Evolutionary conservation across 2,113 vertebrate genomes (phyloP), one percentile per base, ranked within the genome.

Genomic region (Cebidichthys violaceus): DNA sequence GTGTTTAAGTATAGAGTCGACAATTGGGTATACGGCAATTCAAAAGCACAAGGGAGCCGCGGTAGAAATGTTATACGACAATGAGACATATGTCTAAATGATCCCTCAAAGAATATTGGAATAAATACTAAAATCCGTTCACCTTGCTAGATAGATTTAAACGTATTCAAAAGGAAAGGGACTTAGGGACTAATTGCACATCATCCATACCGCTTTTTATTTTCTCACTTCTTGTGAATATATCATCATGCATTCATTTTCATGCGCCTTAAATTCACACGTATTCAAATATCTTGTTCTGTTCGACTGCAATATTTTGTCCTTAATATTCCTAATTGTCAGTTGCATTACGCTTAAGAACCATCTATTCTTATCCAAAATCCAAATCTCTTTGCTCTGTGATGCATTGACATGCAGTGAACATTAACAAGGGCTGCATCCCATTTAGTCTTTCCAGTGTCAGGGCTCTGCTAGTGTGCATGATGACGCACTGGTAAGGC

Each of bases 381-480:
- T 61, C 39, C 11, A 9, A n/a, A 66, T 76, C 22, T 41, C n/a
- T 66, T 66, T 57, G 17, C 47, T 43, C n/a, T 17, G 52, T 66
- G 4, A n/a, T 39, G 10, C 43, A 37, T 31, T 18, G 57, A 33
- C 17, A 31, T 52, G 10, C 43, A 50, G 43, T 18, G 57, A 57
- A 41, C 35, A 55, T 67, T 24, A 47, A 61, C 9, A 4, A 29
- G 31, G 24, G 8, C 57, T 29, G n/a, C 55, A 62, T 52, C 1
- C 57, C 33, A 73, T 68, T 71, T 47, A 66, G 29, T 70, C 17
- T 6, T 14, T 22, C 20, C 17, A 41, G 41, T 62, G 57, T 65
- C 20, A 65, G 69, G 77, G 18, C 61, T 15, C 22, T 59, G 22
- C n/a, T 74, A 17, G 20, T 4, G 13, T 29, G 20, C 35, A n/a